phyloP scores from a whole-genome alignment of 2,797 vertebrate species.

The Otus scops region DNA sequence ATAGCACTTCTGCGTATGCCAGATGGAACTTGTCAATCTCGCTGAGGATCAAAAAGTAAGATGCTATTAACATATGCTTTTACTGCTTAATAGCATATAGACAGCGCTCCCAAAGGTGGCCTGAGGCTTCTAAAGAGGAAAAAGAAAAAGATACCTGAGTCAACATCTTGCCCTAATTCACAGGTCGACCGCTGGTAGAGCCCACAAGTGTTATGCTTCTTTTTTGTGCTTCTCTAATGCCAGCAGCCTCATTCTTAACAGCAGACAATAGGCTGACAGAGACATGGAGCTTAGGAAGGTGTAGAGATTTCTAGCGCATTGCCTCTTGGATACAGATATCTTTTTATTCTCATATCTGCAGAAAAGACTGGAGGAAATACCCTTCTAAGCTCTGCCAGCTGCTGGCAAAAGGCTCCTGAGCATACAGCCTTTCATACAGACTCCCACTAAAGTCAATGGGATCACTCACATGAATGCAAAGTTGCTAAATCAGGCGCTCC shows the following conservation, averaged over 20 bases:
- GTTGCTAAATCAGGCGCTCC: conserved; percentile 8
- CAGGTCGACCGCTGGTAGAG: not conserved
- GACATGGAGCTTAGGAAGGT: not conserved
- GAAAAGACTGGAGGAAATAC: not conserved
- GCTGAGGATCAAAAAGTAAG: not conserved
- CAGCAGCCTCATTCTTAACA: conserved; percentile 23
- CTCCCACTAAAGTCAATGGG: conserved; percentile 18
- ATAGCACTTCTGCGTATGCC: not conserved
- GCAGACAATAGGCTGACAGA: conserved; percentile 2
- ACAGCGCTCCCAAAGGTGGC: not conserved
- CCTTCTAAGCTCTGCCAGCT: conserved; percentile 31
- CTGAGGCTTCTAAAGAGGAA: not conserved
- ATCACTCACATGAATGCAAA: conserved; percentile 4
- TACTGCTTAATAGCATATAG: not conserved
- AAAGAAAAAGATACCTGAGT: not conserved
- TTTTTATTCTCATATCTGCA: not conserved
- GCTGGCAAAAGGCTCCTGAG: not conserved
- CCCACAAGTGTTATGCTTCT: not conserved
- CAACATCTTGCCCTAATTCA: conserved; percentile 44
- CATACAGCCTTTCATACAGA: not conserved
- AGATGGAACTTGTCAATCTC: not conserved
- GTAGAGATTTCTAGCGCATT: not conserved
- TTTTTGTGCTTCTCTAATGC: not conserved
- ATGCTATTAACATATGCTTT: conserved; percentile 1
- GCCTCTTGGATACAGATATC: conserved; percentile 9